Conservation (phyloP, 2,113 vertebrate genomes). For the Terrapene triunguis region DNA sequence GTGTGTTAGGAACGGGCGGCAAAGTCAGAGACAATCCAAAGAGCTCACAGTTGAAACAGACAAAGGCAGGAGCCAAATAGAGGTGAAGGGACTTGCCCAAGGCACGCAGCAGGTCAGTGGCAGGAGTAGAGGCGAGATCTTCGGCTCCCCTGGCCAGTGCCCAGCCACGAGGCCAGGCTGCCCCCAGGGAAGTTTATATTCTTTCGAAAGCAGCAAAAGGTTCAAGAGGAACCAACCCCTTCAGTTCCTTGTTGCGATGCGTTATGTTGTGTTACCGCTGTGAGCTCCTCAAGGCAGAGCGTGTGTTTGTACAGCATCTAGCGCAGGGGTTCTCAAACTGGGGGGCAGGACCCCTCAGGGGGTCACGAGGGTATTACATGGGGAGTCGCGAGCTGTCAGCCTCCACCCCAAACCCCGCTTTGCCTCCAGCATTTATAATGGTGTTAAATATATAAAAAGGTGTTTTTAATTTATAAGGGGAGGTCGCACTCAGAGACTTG, state of each 20-base stretch:
- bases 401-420: no score
- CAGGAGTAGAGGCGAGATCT: background rate
- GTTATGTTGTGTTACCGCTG: background rate
- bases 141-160: background rate
- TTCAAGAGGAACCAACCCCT: background rate
- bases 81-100: background rate
- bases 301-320: background rate
- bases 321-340: no score
- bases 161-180: background rate
- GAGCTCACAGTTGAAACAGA: background rate
- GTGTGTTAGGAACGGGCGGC: no score
- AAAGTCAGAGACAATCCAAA: no score
- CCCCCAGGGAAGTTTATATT: background rate
- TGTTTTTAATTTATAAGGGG: no score
- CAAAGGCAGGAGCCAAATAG: background rate
- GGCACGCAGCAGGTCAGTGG: background rate
- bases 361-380: no score
- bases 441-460: no score
- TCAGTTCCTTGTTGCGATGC: background rate
- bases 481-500: no score
- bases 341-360: no score
- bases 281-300: background rate
- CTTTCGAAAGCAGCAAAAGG: background rate
- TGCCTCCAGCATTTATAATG: no score
- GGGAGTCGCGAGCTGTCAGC: no score